Percentiles rank a stretch among this genome's conserved stretches.
Conservation (phyloP, 2,113 vertebrate species). For the Papio anubis region DNA sequence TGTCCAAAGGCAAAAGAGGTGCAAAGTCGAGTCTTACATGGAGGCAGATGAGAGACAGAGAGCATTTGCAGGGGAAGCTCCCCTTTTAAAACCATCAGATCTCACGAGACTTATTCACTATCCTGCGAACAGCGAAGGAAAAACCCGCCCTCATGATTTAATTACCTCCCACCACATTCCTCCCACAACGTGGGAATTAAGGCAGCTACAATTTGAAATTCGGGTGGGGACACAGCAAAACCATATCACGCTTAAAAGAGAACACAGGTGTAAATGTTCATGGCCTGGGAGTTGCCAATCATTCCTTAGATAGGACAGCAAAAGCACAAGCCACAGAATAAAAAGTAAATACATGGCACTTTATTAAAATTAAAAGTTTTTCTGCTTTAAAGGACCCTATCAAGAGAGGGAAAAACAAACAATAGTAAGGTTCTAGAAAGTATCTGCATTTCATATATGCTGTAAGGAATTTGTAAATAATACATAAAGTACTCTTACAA, state of each 20-base stretch:
- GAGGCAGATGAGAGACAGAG: no score
- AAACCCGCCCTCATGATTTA: no score
- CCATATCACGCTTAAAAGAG: not conserved
- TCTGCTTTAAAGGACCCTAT: not conserved
- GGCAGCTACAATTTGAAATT: no score
- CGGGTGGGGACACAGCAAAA: no score
- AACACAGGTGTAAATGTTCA: not conserved
- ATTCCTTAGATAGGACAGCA: not conserved
- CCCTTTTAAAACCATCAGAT: no score
- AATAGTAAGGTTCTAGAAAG: not conserved
- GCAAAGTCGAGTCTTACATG: no score
- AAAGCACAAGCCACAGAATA: not conserved
- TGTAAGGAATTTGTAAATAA: not conserved
- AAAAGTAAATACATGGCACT: not conserved
- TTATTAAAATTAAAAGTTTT: not conserved
- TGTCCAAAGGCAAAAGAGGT: no score
- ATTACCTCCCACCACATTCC: no score
- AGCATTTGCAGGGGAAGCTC: no score
- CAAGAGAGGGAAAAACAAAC: not conserved
- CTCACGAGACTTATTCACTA: no score
- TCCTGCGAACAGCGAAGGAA: no score
- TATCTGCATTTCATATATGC: not conserved
- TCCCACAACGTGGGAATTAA: no score
- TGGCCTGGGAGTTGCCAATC: not conserved
- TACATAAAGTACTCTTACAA: not conserved